Conservation (phyloP, 2,113 vertebrate genomes). For the Gymnarchus niloticus region DNA sequence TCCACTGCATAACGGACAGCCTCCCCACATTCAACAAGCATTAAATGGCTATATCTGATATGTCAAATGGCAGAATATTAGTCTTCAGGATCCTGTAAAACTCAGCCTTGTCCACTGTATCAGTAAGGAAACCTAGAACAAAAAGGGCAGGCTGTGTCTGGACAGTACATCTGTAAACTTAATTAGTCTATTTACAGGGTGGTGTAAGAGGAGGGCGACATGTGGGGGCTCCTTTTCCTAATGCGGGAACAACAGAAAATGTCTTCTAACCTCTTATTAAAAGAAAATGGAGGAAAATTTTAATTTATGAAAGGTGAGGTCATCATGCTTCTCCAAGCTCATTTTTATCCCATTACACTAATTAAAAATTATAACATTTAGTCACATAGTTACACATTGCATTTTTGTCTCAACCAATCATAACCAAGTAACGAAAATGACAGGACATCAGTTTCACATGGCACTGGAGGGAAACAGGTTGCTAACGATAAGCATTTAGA, state of each 20-base stretch:
- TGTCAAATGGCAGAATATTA: background rate
- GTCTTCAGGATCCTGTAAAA: background rate
- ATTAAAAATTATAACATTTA: background rate
- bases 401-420: background rate
- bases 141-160: too few relatives aligned
- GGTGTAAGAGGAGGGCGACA: too few relatives aligned
- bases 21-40: background rate
- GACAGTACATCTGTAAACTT: background rate
- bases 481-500: background rate
- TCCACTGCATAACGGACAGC: background rate
- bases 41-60: background rate
- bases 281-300: background rate
- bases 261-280: too few relatives aligned
- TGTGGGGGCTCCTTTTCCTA: background rate
- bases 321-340: background rate
- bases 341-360: background rate
- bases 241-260: background rate
- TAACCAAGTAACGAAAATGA: background rate
- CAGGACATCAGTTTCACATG: background rate
- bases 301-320: background rate
- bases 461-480: background rate
- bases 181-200: background rate
- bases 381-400: background rate
- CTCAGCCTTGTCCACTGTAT: background rate
- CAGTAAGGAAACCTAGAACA: too few relatives aligned